Base-by-base conservation (phyloP, 2,888 invertebrate species). In the Pandemis cinnamomeana region DNA sequence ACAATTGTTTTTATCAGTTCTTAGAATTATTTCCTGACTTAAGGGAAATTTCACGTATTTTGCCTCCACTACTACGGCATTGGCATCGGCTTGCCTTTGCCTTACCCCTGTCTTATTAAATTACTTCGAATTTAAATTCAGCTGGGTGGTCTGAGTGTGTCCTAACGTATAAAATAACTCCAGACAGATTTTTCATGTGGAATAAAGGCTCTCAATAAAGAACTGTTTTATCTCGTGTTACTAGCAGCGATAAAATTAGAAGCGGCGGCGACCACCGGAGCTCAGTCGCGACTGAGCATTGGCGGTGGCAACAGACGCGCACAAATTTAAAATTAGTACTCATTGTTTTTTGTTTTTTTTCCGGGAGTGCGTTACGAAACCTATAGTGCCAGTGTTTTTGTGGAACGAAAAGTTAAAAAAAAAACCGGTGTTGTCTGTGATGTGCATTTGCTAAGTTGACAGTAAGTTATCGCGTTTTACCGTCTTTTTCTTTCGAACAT, bases 161-260 rank as follows among this genome's bases (percentile, higher is more conserved):
- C 69, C 69, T 64, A 60, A 53, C 81, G 82, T 82, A 83, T 83
- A 82, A 86, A 86, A 86, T 83, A 88, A 88, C 86, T 78, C 67
- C 63, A 67, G 67, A 67, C 67, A 70, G 51, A 70, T 75, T 72
- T 72, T 64, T 72, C 61, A 58, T 72, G 68, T 66, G 72, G 72
- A 82, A 87, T 88, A 88, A 91, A 85, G 87, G 85, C 86, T 83
- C 84, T 87, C 87, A 87, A 90, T 91, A 91, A 93, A 92, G 90
- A 89, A 87, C 87, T 87, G 87, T 89, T 91, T 92, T 93, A 94
- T 93, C 92, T 93, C 93, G 92, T 92, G 88, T 93, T 93, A 94
- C 93, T 92, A 86, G 87, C 85, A 84, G 86, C 87, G 92, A 90
- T 91, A 93, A 92, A 93, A 91, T 93, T 94, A 93, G 93, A 92